phyloP scores from a whole-genome alignment of 2,888 invertebrate species.

The Arge pagana region DNA sequence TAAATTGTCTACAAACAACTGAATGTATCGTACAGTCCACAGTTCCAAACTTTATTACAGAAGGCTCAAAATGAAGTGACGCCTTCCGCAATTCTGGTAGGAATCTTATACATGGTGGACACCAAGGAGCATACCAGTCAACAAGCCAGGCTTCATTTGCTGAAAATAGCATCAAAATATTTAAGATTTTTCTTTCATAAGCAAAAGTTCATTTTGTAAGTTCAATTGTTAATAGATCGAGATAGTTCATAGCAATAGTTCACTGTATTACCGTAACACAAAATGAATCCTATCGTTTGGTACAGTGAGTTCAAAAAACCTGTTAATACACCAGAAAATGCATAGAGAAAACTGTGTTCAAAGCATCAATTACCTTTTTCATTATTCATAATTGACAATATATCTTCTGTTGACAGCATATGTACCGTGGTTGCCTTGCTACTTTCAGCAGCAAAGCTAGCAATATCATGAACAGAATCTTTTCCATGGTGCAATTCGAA shows the following conservation, averaged over 20 bases:
- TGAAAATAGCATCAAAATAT: slow-evolving; percentile 16
- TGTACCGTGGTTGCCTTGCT: slow-evolving; percentile 64
- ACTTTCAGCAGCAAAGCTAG: slow-evolving; percentile 70
- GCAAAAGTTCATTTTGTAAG: no score
- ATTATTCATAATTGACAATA: slow-evolving; percentile 61
- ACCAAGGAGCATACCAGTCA: slow-evolving; percentile 81
- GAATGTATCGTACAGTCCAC: slow-evolving; percentile 71
- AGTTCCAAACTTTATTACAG: slow-evolving; percentile 65
- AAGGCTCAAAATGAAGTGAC: slow-evolving; percentile 61
- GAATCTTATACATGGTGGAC: slow-evolving; percentile 74
- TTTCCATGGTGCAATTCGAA: slow-evolving; percentile 76
- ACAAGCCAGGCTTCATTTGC: slow-evolving; percentile 65
- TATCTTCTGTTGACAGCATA: slow-evolving; percentile 67
- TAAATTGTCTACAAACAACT: slow-evolving; percentile 64
- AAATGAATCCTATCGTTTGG: no score
- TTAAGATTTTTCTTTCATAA: no score
- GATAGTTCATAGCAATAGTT: no score
- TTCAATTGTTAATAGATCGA: no score
- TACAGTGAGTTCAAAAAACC: neutral
- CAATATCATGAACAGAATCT: slow-evolving; percentile 62
- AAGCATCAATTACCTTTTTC: slow-evolving; percentile 38
- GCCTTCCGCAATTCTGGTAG: slow-evolving; percentile 72
- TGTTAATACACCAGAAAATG: slow-evolving; percentile 1
- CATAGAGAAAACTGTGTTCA: no score
- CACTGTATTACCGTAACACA: no score